Conservation (phyloP, 2,888 invertebrate genomes). For the Xestoiulus laeticollis region DNA sequence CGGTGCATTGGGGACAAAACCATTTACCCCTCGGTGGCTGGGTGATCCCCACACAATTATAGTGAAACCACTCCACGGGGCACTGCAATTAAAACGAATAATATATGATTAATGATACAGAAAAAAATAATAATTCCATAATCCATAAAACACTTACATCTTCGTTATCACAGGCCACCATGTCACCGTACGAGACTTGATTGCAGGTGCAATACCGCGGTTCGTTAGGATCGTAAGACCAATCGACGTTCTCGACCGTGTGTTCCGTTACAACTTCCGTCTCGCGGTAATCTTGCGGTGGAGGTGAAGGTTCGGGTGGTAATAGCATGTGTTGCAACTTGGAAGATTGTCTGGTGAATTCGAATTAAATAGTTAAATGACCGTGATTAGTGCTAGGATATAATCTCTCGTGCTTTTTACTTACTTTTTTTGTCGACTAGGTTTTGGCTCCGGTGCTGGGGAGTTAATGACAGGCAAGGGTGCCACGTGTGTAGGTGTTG, state of each 20-base stretch:
- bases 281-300: constrained; percentile 53
- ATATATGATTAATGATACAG: too few relatives aligned
- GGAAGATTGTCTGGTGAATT: constrained; percentile 48
- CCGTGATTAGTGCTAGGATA: neutral
- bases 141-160: constrained; percentile 74
- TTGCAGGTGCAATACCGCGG: constrained; percentile 96
- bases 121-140: too few relatives aligned
- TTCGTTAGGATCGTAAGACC: constrained; percentile 96
- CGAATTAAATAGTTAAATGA: neutral
- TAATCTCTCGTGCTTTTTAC: neutral
- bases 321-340: constrained; percentile 50
- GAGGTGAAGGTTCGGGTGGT: constrained; percentile 56
- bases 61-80: constrained; percentile 99
- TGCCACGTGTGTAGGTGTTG: constrained; percentile 30
- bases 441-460: constrained; percentile 48
- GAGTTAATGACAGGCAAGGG: constrained; percentile 20
- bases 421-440: constrained; percentile 53
- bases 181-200: constrained; percentile 96
- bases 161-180: constrained; percentile 99
- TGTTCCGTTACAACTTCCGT: constrained; percentile 59
- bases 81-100: constrained; percentile 72
- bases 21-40: constrained; percentile 98
- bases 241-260: constrained; percentile 69
- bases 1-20: constrained; percentile 96
- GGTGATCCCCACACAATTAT: constrained; percentile 95